Evolutionary conservation across 2,888 invertebrate species (phyloP), one percentile per base, ranked within the genome.

Genomic region (Sarcophaga caerulescens): DNA sequence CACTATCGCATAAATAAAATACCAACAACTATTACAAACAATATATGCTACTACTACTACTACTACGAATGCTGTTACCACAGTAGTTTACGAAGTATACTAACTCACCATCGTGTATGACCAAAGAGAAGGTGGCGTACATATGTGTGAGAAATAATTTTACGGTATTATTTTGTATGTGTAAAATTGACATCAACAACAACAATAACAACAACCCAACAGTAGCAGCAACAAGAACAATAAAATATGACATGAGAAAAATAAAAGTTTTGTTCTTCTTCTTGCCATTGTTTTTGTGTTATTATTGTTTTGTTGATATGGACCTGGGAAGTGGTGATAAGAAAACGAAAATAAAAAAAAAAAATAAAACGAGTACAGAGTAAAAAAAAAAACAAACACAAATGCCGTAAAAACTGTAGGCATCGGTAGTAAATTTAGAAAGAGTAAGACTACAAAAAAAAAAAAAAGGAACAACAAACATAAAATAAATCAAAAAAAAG

Each of bases 141-240:
- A 19, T 79, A 70, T 60, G 68, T 70, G 75, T 80, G 71, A 71
- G 47, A 68, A 35, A 74, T 69, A 69, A 77, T 76, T 83, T 83
- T 80, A 80, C 75, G 73, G 68, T 80, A 21, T 63, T 65, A 70
- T 63, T 59, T 74, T 71, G 69, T 66, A 66, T 71, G 79, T 25
- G 71, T 79, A 71, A 80, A 77, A 82, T 21, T n/a, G 25, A 21
- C 62, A 69, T 21, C 11, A 69, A 59, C 44, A 77, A 35, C 65
- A 47, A 71, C 57, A 21, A 23, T 11, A 59, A n/a, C 19, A 25
- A 21, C 44, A 59, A 19, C 17, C 19, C 25, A 44, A 21, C 47
- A 47, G 14, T 19, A 44, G 19, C n/a, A 35, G 76, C 44, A 59
- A 35, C 10, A 45, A 45, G 52, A 76, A 44, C 25, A 65, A 76